phyloP scores from a whole-genome alignment of 30 jellyfish, hydroid and myxozoan genomes.

The Chrysaora quinquecirrha region DNA sequence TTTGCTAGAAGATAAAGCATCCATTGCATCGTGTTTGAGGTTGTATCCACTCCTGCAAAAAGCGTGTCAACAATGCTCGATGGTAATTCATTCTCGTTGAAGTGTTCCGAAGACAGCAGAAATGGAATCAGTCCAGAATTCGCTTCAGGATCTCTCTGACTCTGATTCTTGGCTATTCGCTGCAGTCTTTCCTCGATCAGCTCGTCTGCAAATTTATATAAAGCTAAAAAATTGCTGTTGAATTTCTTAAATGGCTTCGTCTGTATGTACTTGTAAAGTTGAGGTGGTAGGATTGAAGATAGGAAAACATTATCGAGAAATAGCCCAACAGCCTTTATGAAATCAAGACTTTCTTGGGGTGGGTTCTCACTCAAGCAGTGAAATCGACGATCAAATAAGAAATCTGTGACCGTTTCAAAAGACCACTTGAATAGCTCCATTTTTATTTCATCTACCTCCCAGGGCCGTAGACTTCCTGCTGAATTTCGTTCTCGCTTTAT shows the following conservation, averaged over 20 bases:
- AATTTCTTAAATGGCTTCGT: slow-evolving; percentile 42
- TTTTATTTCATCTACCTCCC: slow-evolving; percentile 57
- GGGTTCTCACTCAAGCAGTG: slow-evolving; percentile 46
- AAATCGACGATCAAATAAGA: too few relatives aligned
- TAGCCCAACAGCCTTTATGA: slow-evolving; percentile 59
- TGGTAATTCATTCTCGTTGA: slow-evolving; percentile 42
- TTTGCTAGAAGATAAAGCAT: slow-evolving; percentile 58
- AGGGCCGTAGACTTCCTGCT: background rate
- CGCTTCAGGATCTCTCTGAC: background rate
- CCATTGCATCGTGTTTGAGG: slow-evolving; percentile 83
- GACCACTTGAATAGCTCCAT: slow-evolving; percentile 78
- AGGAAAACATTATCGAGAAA: slow-evolving; percentile 45
- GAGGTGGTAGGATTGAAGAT: slow-evolving; percentile 42
- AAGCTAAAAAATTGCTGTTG: slow-evolving; percentile 22
- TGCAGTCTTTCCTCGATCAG: slow-evolving; percentile 42
- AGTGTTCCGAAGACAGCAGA: slow-evolving; percentile 29
- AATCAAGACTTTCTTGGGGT: slow-evolving; percentile 35
- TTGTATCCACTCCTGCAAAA: slow-evolving; percentile 84
- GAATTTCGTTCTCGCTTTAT: slow-evolving; percentile 23
- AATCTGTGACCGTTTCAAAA: too few relatives aligned
- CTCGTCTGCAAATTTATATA: slow-evolving; percentile 43
- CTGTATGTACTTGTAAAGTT: slow-evolving; percentile 21
- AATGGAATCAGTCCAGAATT: slow-evolving; percentile 46
- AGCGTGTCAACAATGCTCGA: slow-evolving; percentile 74
- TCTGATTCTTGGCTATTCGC: slow-evolving; percentile 2